Base-by-base conservation (phyloP, 2,113 vertebrate species). In the Dissostichus mawsoni region DNA sequence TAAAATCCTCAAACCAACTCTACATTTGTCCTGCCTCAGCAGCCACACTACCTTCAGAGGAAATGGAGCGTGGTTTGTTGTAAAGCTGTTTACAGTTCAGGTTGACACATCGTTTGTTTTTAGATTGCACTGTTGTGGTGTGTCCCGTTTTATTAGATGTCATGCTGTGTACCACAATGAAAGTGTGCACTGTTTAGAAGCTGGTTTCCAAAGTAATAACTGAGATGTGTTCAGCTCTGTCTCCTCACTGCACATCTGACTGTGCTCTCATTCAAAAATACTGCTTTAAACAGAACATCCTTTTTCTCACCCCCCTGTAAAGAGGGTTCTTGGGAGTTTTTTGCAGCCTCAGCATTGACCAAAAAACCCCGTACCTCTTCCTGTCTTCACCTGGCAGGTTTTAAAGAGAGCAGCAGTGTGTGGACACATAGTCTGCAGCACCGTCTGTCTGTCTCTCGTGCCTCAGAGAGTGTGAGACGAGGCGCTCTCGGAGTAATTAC, bases 401-500 rank as follows among this genome's bases (percentile, higher is more conserved):
- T 47, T 67, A 72, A 47, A 76, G 36, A n/a, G 48, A 13, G 36
- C 5, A 61, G 52, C 53, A 65, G 2, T 23, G 57, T 0, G 29
- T 25, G 2, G 47, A 51, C 25, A 5, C 52, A 41, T 63, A 53
- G 36, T 25, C 14, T 51, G 62, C 53, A 23, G 25, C 5, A 47
- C 36, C 17, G 11, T 53, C 12, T 48, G n/a, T 64, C 69, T 66
- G 59, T 81, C 23, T 71, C 48, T 76, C 50, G 45, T 57, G 57
- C 41, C 76, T 68, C 64, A 69, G 48, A 82, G 67, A 69, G 82
- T n/a, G 50, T 55, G 72, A 85, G 69, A 57, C 20, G 59, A 83
- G 69, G 68, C 44, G 56, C 72, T 76, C 55, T 76, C 73, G 85
- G 69, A 82, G 87, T 69, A 89, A 90, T 87, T 91, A 81, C 74